These are phyloP conservation scores for Macrosiphum euphorbiae DNA, from an alignment of 2,888 invertebrate species.

Conservation along the genomic window DNA sequence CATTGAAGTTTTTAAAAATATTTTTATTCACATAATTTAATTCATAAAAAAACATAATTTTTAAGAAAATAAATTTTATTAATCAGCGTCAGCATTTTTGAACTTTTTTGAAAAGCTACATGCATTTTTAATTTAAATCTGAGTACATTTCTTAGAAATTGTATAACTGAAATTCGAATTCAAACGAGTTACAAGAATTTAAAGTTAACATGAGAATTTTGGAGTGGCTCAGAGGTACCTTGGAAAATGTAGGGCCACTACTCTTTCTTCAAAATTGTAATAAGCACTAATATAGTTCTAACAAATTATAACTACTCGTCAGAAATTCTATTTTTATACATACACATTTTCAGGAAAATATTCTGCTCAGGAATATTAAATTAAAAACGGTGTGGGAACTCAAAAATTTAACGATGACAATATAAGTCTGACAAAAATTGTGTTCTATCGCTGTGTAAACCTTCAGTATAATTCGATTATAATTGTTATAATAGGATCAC, in stretches of 20 bases:
- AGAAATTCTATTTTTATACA: background rate
- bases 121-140: background rate
- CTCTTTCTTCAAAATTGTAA: background rate
- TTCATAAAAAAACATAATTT: background rate
- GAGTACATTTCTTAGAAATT: background rate
- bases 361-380: background rate
- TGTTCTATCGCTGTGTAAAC: background rate
- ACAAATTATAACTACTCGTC: background rate
- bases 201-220: background rate
- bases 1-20: background rate
- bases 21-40: background rate
- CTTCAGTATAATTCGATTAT: background rate
- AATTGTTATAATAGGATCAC: background rate
- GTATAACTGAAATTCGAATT: background rate
- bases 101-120: background rate
- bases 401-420: background rate
- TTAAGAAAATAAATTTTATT: background rate
- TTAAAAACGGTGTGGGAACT: background rate
- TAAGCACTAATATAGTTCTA: background rate
- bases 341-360: background rate
- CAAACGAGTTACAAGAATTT: background rate
- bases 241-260: background rate
- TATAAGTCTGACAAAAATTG: background rate
- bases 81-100: background rate
- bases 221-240: background rate